Conservation (phyloP, 2,113 vertebrate species). For the Clarias gariepinus region DNA sequence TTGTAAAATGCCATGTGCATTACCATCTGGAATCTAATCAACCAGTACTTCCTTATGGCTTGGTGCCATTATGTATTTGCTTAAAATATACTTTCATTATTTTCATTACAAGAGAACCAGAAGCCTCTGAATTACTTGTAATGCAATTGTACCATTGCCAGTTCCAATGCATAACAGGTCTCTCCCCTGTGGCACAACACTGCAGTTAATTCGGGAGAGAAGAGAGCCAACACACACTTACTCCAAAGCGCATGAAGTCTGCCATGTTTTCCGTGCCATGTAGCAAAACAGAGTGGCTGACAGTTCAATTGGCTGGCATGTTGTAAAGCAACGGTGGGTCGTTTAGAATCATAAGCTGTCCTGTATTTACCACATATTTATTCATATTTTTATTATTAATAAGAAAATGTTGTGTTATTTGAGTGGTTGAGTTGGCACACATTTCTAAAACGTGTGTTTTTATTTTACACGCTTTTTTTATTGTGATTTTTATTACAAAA, state of each 20-base stretch:
- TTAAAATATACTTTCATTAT: slow-evolving; percentile 1
- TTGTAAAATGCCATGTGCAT: neutral
- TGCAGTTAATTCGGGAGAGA: neutral
- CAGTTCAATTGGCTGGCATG: neutral
- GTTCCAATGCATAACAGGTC: neutral
- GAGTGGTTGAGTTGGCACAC: neutral
- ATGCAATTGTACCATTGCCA: neutral
- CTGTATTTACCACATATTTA: neutral
- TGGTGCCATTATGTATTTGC: slow-evolving; percentile 15
- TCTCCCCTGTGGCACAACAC: neutral
- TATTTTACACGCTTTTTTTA: neutral
- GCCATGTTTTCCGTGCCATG: neutral
- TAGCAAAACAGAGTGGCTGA: neutral
- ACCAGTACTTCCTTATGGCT: slow-evolving; percentile 3
- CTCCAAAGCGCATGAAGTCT: slow-evolving; percentile 4
- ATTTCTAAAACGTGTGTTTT: neutral
- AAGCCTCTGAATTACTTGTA: neutral
- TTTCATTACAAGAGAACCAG: neutral
- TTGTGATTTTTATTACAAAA: neutral
- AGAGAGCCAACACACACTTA: neutral
- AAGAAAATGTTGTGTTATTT: neutral
- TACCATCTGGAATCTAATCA: slow-evolving; percentile 27
- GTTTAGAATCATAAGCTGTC: neutral
- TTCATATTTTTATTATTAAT: neutral
- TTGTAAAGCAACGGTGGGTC: neutral